These are phyloP conservation scores for Galeruca laticollis DNA, from an alignment of 2,888 invertebrate genomes.

Conservation along the genomic window DNA sequence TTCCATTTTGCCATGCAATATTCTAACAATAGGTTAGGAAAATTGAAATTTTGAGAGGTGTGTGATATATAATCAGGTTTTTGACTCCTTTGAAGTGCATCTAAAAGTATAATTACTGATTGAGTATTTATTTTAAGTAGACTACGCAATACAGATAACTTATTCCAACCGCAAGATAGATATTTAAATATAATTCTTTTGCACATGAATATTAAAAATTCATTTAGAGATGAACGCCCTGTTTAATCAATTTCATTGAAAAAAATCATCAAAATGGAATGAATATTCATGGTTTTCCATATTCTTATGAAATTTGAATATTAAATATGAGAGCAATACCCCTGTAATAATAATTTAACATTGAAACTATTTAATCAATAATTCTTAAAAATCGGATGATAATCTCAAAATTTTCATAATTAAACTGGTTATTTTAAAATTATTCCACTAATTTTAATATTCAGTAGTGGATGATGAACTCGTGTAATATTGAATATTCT, in stretches of 20 bases:
- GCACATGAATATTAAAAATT: not conserved
- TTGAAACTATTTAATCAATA: conserved; percentile 1
- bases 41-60: too few relatives aligned
- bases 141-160: too few relatives aligned
- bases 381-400: not conserved
- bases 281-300: not conserved
- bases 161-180: not conserved
- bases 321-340: not conserved
- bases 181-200: not conserved
- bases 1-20: too few relatives aligned
- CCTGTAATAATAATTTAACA: not conserved
- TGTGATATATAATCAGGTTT: too few relatives aligned
- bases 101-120: not conserved
- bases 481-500: not conserved
- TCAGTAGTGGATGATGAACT: conserved; percentile 1
- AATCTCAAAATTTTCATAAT: not conserved
- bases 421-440: conserved; percentile 1
- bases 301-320: not conserved
- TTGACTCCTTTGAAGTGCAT: not conserved
- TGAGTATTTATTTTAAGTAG: too few relatives aligned
- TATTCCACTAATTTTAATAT: not conserved
- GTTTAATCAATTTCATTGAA: not conserved
- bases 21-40: too few relatives aligned
- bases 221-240: not conserved
- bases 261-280: not conserved